Evolutionary conservation across 2,113 vertebrate genomes (phyloP).

Genomic region (Mesoclemmys tuberculata): DNA sequence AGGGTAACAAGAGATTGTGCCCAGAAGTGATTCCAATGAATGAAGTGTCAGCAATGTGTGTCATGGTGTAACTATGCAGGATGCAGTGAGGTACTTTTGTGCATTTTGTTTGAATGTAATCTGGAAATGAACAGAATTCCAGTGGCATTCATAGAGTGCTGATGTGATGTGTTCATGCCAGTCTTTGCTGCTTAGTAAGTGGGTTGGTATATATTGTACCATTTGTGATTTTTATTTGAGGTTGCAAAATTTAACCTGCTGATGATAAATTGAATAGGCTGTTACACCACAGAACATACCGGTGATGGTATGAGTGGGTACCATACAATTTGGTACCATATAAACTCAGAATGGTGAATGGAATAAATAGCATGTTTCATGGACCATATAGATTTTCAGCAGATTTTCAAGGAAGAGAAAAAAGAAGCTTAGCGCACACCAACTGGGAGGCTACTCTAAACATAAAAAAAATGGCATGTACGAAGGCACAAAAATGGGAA

Average conservation of each 20-base stretch:
- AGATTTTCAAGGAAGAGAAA: background rate
- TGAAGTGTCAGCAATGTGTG: background rate
- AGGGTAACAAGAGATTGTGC: background rate
- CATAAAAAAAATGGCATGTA: background rate
- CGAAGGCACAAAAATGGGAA: background rate
- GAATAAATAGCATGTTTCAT: background rate
- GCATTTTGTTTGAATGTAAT: slow-evolving; percentile 30
- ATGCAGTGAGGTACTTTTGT: slow-evolving; percentile 40
- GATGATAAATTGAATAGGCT: background rate
- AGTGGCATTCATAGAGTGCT: background rate
- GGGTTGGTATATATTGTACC: background rate
- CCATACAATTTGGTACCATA: background rate
- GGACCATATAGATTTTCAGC: background rate
- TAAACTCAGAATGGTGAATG: background rate
- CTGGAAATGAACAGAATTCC: slow-evolving; percentile 22
- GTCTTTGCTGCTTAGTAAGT: background rate
- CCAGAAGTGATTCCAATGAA: background rate
- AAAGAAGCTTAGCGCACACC: background rate
- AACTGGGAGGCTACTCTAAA: background rate
- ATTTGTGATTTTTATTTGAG: slow-evolving; percentile 2
- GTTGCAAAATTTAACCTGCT: background rate
- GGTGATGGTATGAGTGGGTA: background rate
- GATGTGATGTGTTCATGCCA: background rate
- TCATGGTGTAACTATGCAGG: background rate
- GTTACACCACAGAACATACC: background rate